Evolutionary conservation across 2,113 vertebrate genomes (phyloP).

Genomic region (Cyanocitta stelleri): DNA sequence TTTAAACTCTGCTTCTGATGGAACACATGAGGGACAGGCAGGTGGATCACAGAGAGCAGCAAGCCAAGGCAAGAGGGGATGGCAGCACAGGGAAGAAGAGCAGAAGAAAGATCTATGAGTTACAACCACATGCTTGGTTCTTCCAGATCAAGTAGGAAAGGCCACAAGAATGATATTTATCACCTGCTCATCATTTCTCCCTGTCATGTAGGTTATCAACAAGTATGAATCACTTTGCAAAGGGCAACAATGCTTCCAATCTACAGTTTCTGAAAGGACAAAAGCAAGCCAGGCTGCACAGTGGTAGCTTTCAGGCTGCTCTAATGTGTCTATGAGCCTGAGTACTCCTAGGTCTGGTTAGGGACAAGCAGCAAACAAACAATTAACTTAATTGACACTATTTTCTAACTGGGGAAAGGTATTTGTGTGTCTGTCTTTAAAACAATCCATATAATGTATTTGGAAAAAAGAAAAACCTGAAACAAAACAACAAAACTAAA

Average conservation of each 20-base stretch:
- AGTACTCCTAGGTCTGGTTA: neutral
- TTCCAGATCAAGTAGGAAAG: neutral
- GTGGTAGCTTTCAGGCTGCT: neutral
- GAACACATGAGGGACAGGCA: accelerated
- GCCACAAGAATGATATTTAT: neutral
- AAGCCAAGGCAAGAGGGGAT: neutral
- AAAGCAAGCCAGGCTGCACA: neutral
- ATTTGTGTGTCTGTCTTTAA: neutral
- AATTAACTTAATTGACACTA: neutral
- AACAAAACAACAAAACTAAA: neutral
- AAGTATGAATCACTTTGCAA: neutral
- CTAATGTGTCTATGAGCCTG: neutral
- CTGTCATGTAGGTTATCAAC: neutral
- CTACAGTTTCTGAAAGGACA: neutral
- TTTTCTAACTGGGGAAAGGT: neutral
- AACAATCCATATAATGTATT: neutral
- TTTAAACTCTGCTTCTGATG: neutral
- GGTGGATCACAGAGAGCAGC: neutral
- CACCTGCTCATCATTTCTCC: neutral
- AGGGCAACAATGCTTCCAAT: neutral
- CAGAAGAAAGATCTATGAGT: neutral
- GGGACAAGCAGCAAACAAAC: neutral
- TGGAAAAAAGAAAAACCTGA: neutral
- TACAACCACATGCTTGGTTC: accelerated
- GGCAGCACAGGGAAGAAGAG: neutral